Conservation (phyloP, 2,797 vertebrate species). For the Hapalemur alaotrensis region DNA sequence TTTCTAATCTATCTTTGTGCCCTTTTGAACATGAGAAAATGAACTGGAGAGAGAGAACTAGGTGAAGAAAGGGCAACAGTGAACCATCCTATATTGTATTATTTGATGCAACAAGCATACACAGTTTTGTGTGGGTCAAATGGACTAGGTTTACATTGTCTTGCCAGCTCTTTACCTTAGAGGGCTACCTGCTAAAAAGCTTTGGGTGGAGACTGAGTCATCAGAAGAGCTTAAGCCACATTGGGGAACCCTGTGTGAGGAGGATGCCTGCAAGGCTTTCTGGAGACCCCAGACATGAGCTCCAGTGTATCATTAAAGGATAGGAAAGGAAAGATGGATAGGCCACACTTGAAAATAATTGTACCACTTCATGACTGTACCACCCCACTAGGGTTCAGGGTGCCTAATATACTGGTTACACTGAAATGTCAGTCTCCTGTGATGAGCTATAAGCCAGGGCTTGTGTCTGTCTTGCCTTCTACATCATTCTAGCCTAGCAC, state of each 20-base stretch:
- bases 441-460: neutral
- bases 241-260: neutral
- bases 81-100: too few species aligned
- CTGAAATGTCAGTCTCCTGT: neutral
- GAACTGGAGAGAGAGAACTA: neutral
- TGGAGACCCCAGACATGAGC: neutral
- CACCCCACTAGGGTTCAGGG: neutral
- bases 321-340: neutral
- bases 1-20: neutral
- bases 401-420: neutral
- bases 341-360: neutral
- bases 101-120: too few species aligned
- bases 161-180: neutral
- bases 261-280: neutral
- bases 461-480: neutral
- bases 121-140: neutral
- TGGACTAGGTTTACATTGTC: neutral
- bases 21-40: neutral
- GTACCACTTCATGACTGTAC: neutral
- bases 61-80: neutral
- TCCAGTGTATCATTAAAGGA: neutral
- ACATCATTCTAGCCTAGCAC: neutral
- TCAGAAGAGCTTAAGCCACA: neutral
- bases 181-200: neutral
- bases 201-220: neutral